phyloP scores from a whole-genome alignment of 2,113 vertebrate species.

The Trochalopteron elliotii region DNA sequence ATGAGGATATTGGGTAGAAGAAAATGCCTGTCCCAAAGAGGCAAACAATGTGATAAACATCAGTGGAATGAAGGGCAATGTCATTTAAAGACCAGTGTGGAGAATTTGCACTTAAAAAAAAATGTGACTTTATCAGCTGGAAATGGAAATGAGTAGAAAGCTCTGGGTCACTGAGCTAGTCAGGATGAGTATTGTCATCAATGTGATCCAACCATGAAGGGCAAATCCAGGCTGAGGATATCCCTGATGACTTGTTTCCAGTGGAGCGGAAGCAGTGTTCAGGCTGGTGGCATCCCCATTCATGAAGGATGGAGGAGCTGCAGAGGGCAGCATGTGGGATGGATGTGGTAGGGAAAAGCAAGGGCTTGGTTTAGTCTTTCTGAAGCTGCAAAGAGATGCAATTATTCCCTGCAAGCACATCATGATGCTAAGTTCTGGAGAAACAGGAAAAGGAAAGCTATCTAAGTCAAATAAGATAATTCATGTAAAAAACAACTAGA shows the following conservation, averaged over 20 bases:
- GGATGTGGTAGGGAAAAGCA: background rate
- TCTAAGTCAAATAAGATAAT: background rate
- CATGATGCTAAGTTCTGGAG: background rate
- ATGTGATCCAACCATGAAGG: constrained; percentile 3
- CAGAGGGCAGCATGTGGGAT: background rate
- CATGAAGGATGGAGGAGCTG: background rate
- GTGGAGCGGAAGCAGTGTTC: background rate
- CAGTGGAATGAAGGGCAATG: background rate
- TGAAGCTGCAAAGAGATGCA: background rate
- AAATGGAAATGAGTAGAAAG: background rate
- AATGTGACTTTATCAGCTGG: background rate
- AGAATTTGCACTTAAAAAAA: background rate
- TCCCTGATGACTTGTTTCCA: background rate
- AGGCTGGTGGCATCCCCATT: background rate
- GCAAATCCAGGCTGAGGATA: background rate
- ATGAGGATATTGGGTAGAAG: background rate
- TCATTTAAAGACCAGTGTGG: background rate
- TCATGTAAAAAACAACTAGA: background rate
- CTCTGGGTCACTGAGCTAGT: constrained; percentile 7
- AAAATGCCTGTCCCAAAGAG: background rate
- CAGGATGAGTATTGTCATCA: constrained; percentile 16
- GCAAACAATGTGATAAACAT: background rate
- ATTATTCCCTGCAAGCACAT: background rate
- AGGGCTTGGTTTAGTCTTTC: background rate
- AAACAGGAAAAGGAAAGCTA: background rate